These are phyloP conservation scores for Brachionus asplanchnoidis DNA, from an alignment of 1,140 invertebrate genomes.

Conservation along the genomic window DNA sequence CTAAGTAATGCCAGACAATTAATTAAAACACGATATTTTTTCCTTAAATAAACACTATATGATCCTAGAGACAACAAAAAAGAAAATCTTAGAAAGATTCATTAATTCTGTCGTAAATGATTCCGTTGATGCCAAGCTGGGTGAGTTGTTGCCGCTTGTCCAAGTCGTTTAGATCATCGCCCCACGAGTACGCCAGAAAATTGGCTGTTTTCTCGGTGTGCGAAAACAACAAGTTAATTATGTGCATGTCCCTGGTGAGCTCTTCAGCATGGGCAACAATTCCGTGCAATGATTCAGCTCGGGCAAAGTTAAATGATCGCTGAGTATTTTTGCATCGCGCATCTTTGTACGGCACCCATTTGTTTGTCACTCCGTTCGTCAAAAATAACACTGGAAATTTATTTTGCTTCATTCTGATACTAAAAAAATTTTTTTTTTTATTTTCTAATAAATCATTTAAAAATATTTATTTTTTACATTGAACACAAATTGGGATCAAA, in stretches of 20 bases:
- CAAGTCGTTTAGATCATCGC: constrained; percentile 28
- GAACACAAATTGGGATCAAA: constrained; percentile 78
- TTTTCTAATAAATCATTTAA: neutral
- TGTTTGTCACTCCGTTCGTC: constrained; percentile 31
- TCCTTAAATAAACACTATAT: constrained; percentile 6
- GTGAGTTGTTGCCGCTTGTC: constrained; percentile 23
- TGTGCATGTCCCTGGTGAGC: neutral
- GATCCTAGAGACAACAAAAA: neutral
- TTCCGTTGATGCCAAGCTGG: constrained; percentile 13
- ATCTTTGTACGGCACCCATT: constrained; percentile 40
- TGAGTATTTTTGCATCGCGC: constrained; percentile 4
- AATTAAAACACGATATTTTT: neutral
- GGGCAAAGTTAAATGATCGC: constrained; percentile 4
- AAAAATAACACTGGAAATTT: constrained; percentile 41
- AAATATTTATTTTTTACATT: neutral
- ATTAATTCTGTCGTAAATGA: constrained; percentile 40
- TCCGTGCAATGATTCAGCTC: constrained; percentile 34
- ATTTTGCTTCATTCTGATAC: constrained; percentile 37
- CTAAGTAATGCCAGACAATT: neutral
- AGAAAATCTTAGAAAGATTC: constrained; percentile 27
- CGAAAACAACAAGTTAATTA: constrained; percentile 19
- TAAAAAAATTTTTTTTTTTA: neutral
- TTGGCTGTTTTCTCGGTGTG: constrained; percentile 8
- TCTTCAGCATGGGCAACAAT: constrained; percentile 40
- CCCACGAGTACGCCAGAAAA: constrained; percentile 32